Percentiles rank a stretch among this genome's conserved stretches.
Conservation (phyloP, 30 jellyfish, hydroid and myxozoan species). For the Clytia hemisphaerica region DNA sequence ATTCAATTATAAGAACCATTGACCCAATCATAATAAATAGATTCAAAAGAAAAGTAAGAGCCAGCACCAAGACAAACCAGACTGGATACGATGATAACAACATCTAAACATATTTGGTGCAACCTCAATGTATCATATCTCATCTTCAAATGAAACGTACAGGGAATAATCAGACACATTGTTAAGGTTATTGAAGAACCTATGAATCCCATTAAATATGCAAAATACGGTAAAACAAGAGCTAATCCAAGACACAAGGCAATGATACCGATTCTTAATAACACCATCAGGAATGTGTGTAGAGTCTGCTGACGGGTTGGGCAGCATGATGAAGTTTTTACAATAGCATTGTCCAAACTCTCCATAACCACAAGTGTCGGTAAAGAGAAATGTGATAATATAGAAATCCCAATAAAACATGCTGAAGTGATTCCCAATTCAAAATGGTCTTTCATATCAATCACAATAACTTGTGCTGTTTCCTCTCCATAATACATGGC, state of each 20-base stretch:
- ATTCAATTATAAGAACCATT: no score
- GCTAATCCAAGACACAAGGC: slow-evolving; percentile 53
- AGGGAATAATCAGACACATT: slow-evolving; percentile 66
- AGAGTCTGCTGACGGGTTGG: slow-evolving; percentile 3
- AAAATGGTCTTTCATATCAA: slow-evolving; percentile 57
- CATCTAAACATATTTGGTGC: slow-evolving; percentile 41
- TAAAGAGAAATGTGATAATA: slow-evolving; percentile 60
- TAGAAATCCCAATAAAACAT: slow-evolving; percentile 58
- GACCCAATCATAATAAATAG: not conserved
- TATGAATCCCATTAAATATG: slow-evolving; percentile 73
- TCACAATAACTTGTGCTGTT: slow-evolving; percentile 69
- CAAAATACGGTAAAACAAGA: slow-evolving; percentile 76
- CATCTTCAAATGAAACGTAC: slow-evolving; percentile 65
- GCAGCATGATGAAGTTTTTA: slow-evolving; percentile 35
- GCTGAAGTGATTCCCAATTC: slow-evolving; percentile 75
- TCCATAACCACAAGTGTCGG: slow-evolving; percentile 91
- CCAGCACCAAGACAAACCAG: slow-evolving; percentile 45
- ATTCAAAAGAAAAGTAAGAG: slow-evolving; percentile 28
- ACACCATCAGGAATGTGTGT: slow-evolving; percentile 22
- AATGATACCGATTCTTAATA: slow-evolving; percentile 42
- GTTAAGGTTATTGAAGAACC: slow-evolving; percentile 55
- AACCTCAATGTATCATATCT: slow-evolving; percentile 44
- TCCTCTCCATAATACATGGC: slow-evolving; percentile 57
- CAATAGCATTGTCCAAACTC: slow-evolving; percentile 52
- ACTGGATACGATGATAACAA: slow-evolving; percentile 38